Evolutionary conservation across 2,888 invertebrate species (phyloP).

Genomic region (Steromphala cineraria): DNA sequence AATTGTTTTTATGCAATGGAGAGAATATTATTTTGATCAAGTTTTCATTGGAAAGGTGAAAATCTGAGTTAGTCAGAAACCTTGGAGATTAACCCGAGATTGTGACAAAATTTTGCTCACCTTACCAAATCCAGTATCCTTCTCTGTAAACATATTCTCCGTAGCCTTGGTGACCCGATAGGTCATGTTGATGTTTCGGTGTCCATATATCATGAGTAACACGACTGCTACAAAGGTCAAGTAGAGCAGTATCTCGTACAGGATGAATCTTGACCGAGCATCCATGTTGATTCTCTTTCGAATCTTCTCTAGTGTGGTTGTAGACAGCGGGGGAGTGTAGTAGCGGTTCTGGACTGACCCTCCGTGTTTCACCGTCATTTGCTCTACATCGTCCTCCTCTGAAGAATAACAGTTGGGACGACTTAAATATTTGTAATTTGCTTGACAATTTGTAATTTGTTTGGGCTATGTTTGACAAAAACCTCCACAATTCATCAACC

Average conservation of each 20-base stretch:
- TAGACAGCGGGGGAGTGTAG: slow-evolving; percentile 35
- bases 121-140: background rate
- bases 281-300: slow-evolving; percentile 45
- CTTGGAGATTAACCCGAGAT: too few relatives aligned
- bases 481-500: too few relatives aligned
- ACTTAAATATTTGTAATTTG: too few relatives aligned
- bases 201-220: slow-evolving; percentile 47
- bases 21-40: too few relatives aligned
- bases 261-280: slow-evolving; percentile 38
- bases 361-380: background rate
- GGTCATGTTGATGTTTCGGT: slow-evolving; percentile 38
- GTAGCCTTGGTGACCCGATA: slow-evolving; percentile 41
- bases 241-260: slow-evolving; percentile 53
- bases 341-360: background rate
- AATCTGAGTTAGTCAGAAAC: too few relatives aligned
- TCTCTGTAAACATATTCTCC: slow-evolving; percentile 39
- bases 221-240: slow-evolving; percentile 46
- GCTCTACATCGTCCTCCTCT: background rate
- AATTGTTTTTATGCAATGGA: too few relatives aligned
- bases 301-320: slow-evolving; percentile 37
- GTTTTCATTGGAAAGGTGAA: too few relatives aligned
- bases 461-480: too few relatives aligned
- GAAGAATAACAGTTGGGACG: background rate
- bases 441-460: too few relatives aligned
- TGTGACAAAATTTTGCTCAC: background rate